A percentile compares a stretch with the other conserved stretches of the same genome.
Evolutionary conservation across 2,113 vertebrate species (phyloP).

Genomic region (Brachypodius melanocephalos): DNA sequence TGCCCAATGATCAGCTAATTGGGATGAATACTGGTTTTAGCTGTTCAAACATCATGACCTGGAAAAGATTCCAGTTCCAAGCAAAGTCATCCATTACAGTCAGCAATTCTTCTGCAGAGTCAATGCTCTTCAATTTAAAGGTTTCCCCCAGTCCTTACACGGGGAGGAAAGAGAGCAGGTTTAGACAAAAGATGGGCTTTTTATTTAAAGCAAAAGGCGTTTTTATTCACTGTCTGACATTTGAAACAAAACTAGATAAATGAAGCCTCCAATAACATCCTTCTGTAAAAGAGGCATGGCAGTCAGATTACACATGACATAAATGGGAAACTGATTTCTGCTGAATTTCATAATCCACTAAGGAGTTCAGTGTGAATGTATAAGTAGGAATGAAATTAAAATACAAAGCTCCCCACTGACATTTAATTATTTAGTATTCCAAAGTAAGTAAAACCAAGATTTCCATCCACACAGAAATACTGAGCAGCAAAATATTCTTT

Average conservation of each 20-base stretch:
- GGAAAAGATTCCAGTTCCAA: not conserved
- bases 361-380: not conserved
- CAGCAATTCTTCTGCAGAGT: not conserved
- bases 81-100: not conserved
- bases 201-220: not conserved
- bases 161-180: not conserved
- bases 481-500: not conserved
- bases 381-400: not conserved
- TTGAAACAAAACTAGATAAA: not conserved
- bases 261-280: not conserved
- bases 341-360: not conserved
- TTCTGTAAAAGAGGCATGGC: not conserved
- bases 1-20: conserved; percentile 33
- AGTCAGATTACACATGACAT: not conserved
- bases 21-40: not conserved
- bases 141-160: not conserved
- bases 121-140: not conserved
- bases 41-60: not conserved
- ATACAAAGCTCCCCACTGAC: not conserved
- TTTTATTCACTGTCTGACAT: not conserved
- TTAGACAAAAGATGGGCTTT: not conserved
- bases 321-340: not conserved
- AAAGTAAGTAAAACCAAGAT: not conserved
- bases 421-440: not conserved
- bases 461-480: not conserved